Base-by-base conservation (phyloP, 2,888 invertebrate species). In the Amaurobius ferox region DNA sequence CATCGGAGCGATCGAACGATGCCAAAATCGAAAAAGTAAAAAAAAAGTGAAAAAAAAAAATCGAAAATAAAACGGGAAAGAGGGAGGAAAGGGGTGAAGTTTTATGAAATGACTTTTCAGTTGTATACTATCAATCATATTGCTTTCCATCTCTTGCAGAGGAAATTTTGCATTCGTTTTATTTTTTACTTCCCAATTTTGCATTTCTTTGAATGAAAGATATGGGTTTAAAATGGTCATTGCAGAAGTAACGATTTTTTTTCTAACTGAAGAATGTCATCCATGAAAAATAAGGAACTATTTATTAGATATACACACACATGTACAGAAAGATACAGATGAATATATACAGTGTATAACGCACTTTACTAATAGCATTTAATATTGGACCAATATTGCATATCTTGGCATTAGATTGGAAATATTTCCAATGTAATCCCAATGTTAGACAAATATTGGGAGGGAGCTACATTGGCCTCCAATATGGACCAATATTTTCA, bases 71-170 rank as follows among this genome's bases (percentile, higher is more conserved):
- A 44, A 44, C 44, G 9, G 16, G 7, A 44, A 44, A n/a, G 44
- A 13, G 44, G 16, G 16, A 5, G 44, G 16, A 13, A 44, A 2
- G n/a, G 44, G 16, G 9, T 44, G 44, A 44, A 44, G 16, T 44
- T 44, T 44, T 44, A 44, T 44, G 44, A 44, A 44, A 44, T 44
- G 44, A 16, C 44, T 11, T 44, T 44, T 44, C 16, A 13, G 44
- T 44, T 44, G 44, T 44, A 44, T 16, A 44, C 44, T 44, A 44
- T 44, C 44, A 44, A 44, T 44, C 44, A 44, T 44, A 44, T 16
- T 44, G 44, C 44, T 44, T 44, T 44, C n/a, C 11, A 35, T 11
- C 44, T n/a, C n/a, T 13, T 2, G 16, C 9, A n/a, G 44, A 11
- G 44, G 35, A 35, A 44, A 44, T 44, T 44, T 44, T 44, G 35